Conservation (phyloP, 2,888 invertebrate species). For the Hyposoter didymator region DNA sequence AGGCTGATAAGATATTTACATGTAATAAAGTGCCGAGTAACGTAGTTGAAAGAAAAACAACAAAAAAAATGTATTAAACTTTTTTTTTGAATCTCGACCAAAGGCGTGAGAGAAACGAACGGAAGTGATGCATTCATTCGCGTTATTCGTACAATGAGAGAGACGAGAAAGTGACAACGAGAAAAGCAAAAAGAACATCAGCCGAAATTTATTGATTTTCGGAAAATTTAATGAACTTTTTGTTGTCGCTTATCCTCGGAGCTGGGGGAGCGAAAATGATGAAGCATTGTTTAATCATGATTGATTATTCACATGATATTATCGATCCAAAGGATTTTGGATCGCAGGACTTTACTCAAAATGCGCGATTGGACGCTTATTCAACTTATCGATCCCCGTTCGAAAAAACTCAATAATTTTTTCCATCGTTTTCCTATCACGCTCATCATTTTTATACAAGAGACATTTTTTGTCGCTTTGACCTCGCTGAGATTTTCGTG, state of each 20-base stretch:
- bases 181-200: background rate
- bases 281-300: constrained; percentile 22
- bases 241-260: constrained; percentile 22
- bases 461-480: background rate
- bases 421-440: background rate
- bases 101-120: background rate
- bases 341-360: constrained; percentile 32
- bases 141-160: background rate
- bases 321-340: constrained; percentile 37
- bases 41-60: constrained; percentile 32
- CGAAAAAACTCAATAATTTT: background rate
- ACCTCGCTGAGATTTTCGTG: background rate
- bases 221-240: background rate
- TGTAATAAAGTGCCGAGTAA: constrained; percentile 49
- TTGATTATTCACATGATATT: constrained; percentile 25
- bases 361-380: constrained; percentile 35
- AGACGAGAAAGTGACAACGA: background rate
- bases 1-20: constrained; percentile 55
- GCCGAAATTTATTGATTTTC: background rate
- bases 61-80: constrained; percentile 18
- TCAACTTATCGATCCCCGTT: constrained; percentile 44
- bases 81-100: background rate
- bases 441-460: constrained; percentile 9
- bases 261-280: constrained; percentile 48
- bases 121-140: background rate